Evolutionary conservation across 2,888 invertebrate species (phyloP).

Genomic region (Trissoscelio sp.): DNA sequence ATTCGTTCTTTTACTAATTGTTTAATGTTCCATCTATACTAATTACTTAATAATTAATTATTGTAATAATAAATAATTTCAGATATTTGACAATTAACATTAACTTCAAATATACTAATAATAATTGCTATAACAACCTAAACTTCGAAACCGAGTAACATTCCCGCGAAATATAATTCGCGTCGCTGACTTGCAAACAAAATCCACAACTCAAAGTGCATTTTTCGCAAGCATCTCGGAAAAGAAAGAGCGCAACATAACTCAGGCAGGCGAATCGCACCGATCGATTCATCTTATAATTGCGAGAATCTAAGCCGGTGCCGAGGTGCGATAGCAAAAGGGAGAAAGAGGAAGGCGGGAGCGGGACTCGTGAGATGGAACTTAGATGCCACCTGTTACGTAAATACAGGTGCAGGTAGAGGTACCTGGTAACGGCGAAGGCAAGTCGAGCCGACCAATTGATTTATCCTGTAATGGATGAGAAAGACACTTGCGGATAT

Average conservation of each 20-base stretch:
- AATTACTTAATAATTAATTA: too few species aligned
- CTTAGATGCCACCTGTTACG: slow-evolving; percentile 68
- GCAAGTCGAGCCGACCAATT: slow-evolving; percentile 54
- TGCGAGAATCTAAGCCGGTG: slow-evolving; percentile 55
- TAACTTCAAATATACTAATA: too few species aligned
- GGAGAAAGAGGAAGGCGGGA: slow-evolving; percentile 59
- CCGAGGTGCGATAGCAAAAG: slow-evolving; percentile 51
- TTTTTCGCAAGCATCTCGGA: slow-evolving; percentile 25
- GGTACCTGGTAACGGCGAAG: slow-evolving; percentile 40
- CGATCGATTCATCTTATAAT: slow-evolving; percentile 63
- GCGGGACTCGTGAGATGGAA: slow-evolving; percentile 49
- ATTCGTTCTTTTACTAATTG: too few species aligned
- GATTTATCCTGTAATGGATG: slow-evolving; percentile 65
- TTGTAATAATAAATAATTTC: too few species aligned
- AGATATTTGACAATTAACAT: too few species aligned
- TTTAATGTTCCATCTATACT: too few species aligned
- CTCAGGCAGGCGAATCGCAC: slow-evolving; percentile 26
- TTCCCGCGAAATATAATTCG: slow-evolving; percentile 17
- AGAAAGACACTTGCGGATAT: slow-evolving; percentile 65
- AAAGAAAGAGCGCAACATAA: slow-evolving; percentile 25
- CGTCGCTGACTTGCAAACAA: slow-evolving; percentile 24
- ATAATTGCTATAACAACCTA: too few species aligned
- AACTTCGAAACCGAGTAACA: neutral
- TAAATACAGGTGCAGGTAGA: slow-evolving; percentile 66
- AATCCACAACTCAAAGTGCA: slow-evolving; percentile 12